A percentile compares a stretch with the other conserved stretches of the same genome.
These are phyloP conservation scores for Manacus vitellinus DNA, from an alignment of 2,113 vertebrate species.

Conservation along the genomic window DNA sequence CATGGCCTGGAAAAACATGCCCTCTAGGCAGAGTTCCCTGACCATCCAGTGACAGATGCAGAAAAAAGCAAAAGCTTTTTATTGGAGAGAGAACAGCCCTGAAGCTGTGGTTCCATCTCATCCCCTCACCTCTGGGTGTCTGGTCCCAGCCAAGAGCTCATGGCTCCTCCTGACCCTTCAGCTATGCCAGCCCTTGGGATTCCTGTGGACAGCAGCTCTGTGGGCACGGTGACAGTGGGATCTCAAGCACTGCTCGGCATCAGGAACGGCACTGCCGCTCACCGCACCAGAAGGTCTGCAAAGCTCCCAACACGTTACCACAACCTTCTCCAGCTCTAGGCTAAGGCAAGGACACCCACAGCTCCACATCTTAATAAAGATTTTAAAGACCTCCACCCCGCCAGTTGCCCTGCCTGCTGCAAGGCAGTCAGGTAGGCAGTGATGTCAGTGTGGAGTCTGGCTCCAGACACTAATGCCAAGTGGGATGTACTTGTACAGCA, in stretches of 20 bases:
- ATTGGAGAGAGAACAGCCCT: neutral
- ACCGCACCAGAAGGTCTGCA: rapidly evolving
- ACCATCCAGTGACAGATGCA: neutral
- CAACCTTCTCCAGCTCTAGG: neutral
- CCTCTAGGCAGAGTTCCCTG: neutral
- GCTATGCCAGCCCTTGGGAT: neutral
- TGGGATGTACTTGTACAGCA: rapidly evolving
- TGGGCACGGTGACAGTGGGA: rapidly evolving
- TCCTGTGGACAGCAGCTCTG: neutral
- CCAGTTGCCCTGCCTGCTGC: neutral
- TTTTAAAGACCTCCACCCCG: neutral
- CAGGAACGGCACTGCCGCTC: rapidly evolving
- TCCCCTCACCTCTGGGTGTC: neutral
- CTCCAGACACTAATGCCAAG: neutral
- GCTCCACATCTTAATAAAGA: neutral
- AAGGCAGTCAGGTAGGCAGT: neutral
- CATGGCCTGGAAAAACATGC: neutral
- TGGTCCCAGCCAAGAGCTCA: rapidly evolving
- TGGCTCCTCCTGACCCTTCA: neutral
- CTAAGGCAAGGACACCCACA: neutral
- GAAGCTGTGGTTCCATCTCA: neutral
- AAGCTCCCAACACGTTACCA: rapidly evolving
- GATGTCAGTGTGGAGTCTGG: neutral
- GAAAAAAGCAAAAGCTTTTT: neutral
- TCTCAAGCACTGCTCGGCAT: rapidly evolving